Base-by-base conservation (phyloP, 23 tunicate genomes). In the Ascidia mentula region DNA sequence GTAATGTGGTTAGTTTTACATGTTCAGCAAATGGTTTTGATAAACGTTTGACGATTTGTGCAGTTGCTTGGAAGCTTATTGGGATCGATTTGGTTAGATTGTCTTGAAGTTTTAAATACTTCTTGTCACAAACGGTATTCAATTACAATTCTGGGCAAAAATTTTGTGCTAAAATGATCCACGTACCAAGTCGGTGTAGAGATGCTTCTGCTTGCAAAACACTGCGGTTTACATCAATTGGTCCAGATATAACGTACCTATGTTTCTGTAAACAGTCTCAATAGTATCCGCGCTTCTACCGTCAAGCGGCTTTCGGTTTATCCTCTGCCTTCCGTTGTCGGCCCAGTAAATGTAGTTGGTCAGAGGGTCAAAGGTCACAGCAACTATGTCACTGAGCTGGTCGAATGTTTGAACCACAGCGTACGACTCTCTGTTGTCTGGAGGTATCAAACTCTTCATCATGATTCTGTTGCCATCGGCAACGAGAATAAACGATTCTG, bases 321-420 rank as follows among this genome's bases (percentile, higher is more conserved):
- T 82, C 34, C 83, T 82, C 37, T 95, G 85, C 4, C 95, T 42
- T 9, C 99, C 99, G 73, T 90, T 95, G 46, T 95, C 99, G 7
- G 96, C 90, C 99, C 99, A 95, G 59, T 95, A 95, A 24, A 95
- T 77, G 40, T 53, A 89, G 46, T 78, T 77, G 36, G 88, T 75
- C 72, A 71, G 81, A 0, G 99, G 88, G 84, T 95, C 99, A 74
- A 75, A 95, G 72, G 94, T 84, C 72, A 95, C 80, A 17, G 95
- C 99, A 0, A 85, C 92, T 18, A 95, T 95, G 82, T 95, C 90
- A 81, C 90, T 81, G 65, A 91, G 80, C 12, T 42, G 46, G 82
- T 95, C 95, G 69, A 40, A 82, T 28, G 92, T 83, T 20, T 84
- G 69, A 18, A 90, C 88, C 6, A 95, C 91, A 60, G 85, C 77